These are phyloP conservation scores for Solea solea DNA, from an alignment of 2,113 vertebrate genomes.

Conservation along the genomic window DNA sequence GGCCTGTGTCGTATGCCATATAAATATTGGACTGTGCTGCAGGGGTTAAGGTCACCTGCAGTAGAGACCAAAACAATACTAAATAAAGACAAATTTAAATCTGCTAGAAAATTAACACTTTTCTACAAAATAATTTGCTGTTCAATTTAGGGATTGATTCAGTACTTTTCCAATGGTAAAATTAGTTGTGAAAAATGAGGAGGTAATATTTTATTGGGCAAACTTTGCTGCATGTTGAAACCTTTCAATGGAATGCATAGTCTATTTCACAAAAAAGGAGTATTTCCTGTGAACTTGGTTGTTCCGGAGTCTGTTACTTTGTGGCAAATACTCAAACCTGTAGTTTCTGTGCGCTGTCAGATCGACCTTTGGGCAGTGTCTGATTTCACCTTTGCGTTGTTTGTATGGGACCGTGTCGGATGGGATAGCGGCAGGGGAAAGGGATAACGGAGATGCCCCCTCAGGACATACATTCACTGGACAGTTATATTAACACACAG, in stretches of 20 bases:
- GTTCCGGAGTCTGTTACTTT: constrained; percentile 15
- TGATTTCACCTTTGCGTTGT: constrained; percentile 8
- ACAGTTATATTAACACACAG: not conserved
- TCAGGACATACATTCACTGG: not conserved
- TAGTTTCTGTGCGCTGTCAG: not conserved
- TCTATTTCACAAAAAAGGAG: constrained; percentile 22
- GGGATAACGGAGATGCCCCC: not conserved
- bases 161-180: not conserved
- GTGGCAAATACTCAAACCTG: not conserved
- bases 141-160: not conserved
- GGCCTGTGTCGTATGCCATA: constrained; percentile 48
- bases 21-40: constrained; percentile 48
- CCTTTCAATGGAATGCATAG: constrained; percentile 53
- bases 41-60: not conserved
- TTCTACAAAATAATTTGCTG: not conserved
- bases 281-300: constrained; percentile 42
- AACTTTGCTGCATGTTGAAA: constrained; percentile 58
- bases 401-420: not conserved
- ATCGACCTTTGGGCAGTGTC: not conserved
- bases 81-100: no score
- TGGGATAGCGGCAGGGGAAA: not conserved
- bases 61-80: not conserved
- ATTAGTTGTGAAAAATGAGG: constrained; percentile 2
- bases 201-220: constrained; percentile 30
- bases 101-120: not conserved